These are phyloP conservation scores for Chloroceryle inda DNA, from an alignment of 2,797 vertebrate species.

Conservation along the genomic window DNA sequence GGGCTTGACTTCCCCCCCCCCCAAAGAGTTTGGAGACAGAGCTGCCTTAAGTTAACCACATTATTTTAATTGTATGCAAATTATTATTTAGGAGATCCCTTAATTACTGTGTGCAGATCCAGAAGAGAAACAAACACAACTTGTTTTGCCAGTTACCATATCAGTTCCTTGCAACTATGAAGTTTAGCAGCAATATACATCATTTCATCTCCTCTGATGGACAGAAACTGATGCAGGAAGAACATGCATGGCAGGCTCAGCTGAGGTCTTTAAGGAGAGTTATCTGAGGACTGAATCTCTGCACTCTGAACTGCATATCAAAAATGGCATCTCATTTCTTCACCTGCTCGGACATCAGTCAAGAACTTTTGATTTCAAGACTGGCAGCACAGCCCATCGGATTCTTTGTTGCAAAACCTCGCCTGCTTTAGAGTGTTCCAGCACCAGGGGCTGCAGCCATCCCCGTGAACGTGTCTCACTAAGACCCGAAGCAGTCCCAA, in stretches of 20 bases:
- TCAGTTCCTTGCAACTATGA: neutral
- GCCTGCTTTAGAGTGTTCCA: neutral
- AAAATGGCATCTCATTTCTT: neutral
- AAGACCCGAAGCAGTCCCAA: neutral
- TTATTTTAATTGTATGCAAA: neutral
- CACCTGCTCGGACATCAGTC: neutral
- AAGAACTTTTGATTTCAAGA: neutral
- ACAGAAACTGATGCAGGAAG: neutral
- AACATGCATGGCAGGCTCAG: neutral
- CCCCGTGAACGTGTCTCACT: neutral
- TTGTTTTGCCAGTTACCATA: neutral
- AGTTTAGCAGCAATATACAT: neutral
- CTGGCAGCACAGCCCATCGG: neutral
- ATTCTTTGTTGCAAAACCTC: neutral
- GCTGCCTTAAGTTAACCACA: neutral
- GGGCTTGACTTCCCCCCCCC: neutral
- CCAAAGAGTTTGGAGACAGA: neutral
- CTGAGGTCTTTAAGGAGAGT: neutral
- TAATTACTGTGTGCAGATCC: neutral
- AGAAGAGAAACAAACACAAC: neutral
- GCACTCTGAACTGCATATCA: neutral
- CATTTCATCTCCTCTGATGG: neutral
- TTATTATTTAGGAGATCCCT: neutral
- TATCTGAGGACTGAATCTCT: neutral
- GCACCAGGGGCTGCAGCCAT: neutral